Base-by-base conservation (phyloP, 2,888 invertebrate species). In the Brachycybe producta region DNA sequence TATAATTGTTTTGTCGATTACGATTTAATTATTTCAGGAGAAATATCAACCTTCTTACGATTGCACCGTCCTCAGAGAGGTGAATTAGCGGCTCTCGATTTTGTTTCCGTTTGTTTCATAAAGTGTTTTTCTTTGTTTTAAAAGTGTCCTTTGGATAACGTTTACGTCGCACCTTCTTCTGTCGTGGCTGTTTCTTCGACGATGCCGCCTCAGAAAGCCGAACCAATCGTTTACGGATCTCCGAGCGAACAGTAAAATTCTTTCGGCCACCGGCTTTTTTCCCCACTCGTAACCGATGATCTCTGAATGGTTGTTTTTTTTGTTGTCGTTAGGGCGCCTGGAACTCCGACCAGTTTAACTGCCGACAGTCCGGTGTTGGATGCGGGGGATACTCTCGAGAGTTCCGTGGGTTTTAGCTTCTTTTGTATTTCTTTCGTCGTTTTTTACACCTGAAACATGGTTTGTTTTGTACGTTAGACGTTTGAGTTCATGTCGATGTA, bases 31-130 rank as follows among this genome's bases (percentile, higher is more conserved):
- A n/a, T 60, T 59, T 13, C 58, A 68, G 67, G 88, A 91, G 57
- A 92, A 92, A 65, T 92, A 83, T 67, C 94, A 94, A 66, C 90
- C 90, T 0, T 91, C 92, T 39, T 95, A 87, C 67, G 92, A 92
- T 55, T 91, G 90, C 64, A 95, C 95, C 35, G 86, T 94, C 7
- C 77, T 92, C 51, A 83, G 82, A 57, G 90, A 91, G 67, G 87
- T 90, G 69, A 17, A 3, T 28, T 32, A 8, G 8, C 5, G 8
- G 4, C 19, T 30, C 8, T 40, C 5, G 19, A 21, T 39, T 24
- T 15, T 17, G n/a, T n/a, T 17, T n/a, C 2, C 11, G 34, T 45
- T 5, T 44, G 13, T 39, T 17, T 23, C 34, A 5, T 2, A 5
- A 42, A 19, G 5, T 39, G 48, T 48, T 43, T 34, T 5, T 24